These are phyloP conservation scores for Drosophila ercepeae DNA, from an alignment of 1,140 invertebrate species.

Conservation along the genomic window DNA sequence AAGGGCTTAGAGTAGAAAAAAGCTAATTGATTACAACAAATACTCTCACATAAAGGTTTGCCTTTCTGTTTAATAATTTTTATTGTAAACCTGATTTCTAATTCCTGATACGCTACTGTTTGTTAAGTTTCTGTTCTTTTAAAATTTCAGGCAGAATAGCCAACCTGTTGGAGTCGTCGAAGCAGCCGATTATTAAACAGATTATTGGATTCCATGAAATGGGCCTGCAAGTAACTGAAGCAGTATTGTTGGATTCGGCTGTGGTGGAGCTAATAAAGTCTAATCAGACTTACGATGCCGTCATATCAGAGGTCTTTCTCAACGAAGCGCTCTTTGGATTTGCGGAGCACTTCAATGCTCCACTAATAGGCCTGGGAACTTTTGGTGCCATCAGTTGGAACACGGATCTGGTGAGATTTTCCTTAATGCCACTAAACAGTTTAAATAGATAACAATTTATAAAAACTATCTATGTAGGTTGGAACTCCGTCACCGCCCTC, in stretches of 20 bases:
- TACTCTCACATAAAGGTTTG: no score
- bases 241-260: constrained; percentile 40
- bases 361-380: constrained; percentile 75
- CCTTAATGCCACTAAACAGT: accelerated
- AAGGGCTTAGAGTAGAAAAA: no score
- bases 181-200: constrained; percentile 51
- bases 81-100: no score
- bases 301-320: constrained; percentile 77
- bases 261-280: constrained; percentile 48
- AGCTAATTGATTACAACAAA: no score
- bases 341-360: constrained; percentile 75
- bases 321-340: constrained; percentile 74
- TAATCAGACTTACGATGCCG: constrained; percentile 76
- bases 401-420: constrained; percentile 72
- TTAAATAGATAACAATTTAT: neutral
- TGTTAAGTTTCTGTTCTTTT: no score
- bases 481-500: constrained; percentile 80
- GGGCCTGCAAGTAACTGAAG: constrained; percentile 39
- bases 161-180: constrained; percentile 44
- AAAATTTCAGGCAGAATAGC: constrained; percentile 35
- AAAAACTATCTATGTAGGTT: constrained; percentile 48
- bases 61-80: no score
- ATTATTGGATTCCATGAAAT: constrained; percentile 53
- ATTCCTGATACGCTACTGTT: no score
- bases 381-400: constrained; percentile 76